Percentiles rank a stretch among this genome's conserved stretches.
Conservation (phyloP, 2,888 invertebrate species). For the Acronicta aceris region DNA sequence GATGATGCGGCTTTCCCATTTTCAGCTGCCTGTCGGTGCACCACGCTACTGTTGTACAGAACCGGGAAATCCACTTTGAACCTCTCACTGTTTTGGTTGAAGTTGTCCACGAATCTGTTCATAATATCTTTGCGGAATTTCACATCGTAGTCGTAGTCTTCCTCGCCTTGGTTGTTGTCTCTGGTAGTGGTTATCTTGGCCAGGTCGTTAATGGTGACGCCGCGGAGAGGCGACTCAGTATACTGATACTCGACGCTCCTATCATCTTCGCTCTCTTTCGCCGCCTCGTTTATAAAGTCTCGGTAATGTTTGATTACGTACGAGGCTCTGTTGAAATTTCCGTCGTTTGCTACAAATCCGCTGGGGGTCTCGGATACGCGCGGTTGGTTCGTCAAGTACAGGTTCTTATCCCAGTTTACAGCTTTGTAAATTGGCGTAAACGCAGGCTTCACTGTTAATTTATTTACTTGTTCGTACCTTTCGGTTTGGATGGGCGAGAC, state of each 20-base stretch:
- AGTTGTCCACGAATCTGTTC: conserved; percentile 77
- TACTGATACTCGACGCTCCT: conserved; percentile 60
- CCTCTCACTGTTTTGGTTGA: conserved; percentile 78
- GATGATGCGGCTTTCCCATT: conserved; percentile 72
- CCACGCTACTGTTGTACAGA: conserved; percentile 78
- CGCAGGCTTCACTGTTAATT: conserved; percentile 21
- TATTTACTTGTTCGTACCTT: conserved; percentile 20
- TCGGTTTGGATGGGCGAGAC: conserved; percentile 34
- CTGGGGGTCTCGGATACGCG: conserved; percentile 48
- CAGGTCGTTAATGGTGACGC: conserved; percentile 59
- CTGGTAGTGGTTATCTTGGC: conserved; percentile 39
- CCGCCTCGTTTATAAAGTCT: conserved; percentile 74
- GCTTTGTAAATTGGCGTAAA: conserved; percentile 36
- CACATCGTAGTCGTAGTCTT: conserved; percentile 75
- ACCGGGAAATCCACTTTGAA: conserved; percentile 80
- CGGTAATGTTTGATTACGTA: conserved; percentile 78
- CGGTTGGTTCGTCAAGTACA: conserved; percentile 62
- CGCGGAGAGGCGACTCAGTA: conserved; percentile 62
- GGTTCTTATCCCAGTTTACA: conserved; percentile 52
- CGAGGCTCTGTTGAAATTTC: conserved; percentile 68
- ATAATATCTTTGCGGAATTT: conserved; percentile 75
- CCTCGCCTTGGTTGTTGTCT: conserved; percentile 38
- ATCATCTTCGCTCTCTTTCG: conserved; percentile 68
- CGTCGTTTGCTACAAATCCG: conserved; percentile 58
- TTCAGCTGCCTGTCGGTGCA: conserved; percentile 64